A percentile compares a stretch with the other conserved stretches of the same genome.
phyloP scores from a whole-genome alignment of 2,113 vertebrate genomes.

The Labeo rohita region DNA sequence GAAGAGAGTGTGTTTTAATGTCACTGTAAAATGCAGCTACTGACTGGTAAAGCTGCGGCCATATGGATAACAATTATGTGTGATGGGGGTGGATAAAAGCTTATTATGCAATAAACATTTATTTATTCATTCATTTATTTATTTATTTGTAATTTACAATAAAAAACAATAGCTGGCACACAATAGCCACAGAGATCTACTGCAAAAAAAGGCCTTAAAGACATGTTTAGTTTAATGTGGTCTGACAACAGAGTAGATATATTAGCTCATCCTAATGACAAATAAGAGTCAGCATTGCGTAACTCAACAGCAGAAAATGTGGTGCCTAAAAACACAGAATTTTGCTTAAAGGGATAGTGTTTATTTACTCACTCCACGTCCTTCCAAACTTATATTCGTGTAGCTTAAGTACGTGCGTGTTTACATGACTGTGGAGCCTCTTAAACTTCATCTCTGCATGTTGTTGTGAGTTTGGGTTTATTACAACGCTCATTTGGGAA shows the following conservation, averaged over 20 bases:
- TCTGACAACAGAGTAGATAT: no score
- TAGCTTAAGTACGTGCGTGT: no score
- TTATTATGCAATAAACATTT: not conserved
- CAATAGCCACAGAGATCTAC: not conserved
- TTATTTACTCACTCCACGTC: not conserved
- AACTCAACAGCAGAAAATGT: not conserved
- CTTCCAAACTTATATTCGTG: not conserved
- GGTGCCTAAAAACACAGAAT: not conserved
- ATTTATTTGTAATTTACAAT: not conserved
- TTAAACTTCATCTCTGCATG: no score
- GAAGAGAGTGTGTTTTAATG: not conserved
- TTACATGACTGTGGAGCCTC: no score
- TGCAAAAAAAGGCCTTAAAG: not conserved
- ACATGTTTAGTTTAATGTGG: not conserved
- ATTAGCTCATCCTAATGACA: not conserved
- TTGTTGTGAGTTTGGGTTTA: no score
- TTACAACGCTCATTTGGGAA: no score
- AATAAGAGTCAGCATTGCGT: not conserved
- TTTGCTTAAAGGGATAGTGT: not conserved
- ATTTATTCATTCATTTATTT: not conserved
- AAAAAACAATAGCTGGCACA: not conserved
- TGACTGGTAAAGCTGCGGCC: not conserved
- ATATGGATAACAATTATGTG: not conserved
- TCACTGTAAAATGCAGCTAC: not conserved
- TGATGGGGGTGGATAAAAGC: not conserved